phyloP scores from a whole-genome alignment of 2,888 invertebrate genomes.

The Ligdia adustata region DNA sequence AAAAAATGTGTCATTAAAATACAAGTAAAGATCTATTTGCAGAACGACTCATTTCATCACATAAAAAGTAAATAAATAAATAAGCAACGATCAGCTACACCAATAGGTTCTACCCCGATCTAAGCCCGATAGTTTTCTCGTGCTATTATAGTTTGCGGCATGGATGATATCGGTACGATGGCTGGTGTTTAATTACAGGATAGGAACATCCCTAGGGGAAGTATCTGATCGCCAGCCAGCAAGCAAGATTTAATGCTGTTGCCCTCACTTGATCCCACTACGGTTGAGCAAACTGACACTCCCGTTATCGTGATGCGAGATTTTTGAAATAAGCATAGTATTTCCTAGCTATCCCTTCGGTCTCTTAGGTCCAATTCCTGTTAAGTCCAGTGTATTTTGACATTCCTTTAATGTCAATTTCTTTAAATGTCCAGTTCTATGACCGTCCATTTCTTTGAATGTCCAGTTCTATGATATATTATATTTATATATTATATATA shows the following conservation, averaged over 20 bases:
- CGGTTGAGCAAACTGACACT: background rate
- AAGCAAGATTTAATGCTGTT: slow-evolving; percentile 66
- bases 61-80: too few relatives aligned
- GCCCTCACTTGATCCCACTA: slow-evolving; percentile 62
- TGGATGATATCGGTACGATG: slow-evolving; percentile 67
- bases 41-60: too few relatives aligned
- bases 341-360: too few relatives aligned
- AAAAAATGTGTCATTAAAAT: background rate
- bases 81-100: background rate
- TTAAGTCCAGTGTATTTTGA: too few relatives aligned
- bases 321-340: background rate
- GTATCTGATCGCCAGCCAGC: slow-evolving; percentile 45
- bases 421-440: too few relatives aligned
- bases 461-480: too few relatives aligned
- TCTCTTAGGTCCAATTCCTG: too few relatives aligned
- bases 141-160: slow-evolving; percentile 68
- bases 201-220: slow-evolving; percentile 49
- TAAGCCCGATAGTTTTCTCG: slow-evolving; percentile 47
- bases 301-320: too few relatives aligned
- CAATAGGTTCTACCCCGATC: background rate
- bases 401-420: too few relatives aligned
- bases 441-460: too few relatives aligned
- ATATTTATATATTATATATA: too few relatives aligned
- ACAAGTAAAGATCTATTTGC: too few relatives aligned
- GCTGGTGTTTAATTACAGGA: slow-evolving; percentile 70